phyloP scores from a whole-genome alignment of 2,797 vertebrate species.

The Parambassis ranga region DNA sequence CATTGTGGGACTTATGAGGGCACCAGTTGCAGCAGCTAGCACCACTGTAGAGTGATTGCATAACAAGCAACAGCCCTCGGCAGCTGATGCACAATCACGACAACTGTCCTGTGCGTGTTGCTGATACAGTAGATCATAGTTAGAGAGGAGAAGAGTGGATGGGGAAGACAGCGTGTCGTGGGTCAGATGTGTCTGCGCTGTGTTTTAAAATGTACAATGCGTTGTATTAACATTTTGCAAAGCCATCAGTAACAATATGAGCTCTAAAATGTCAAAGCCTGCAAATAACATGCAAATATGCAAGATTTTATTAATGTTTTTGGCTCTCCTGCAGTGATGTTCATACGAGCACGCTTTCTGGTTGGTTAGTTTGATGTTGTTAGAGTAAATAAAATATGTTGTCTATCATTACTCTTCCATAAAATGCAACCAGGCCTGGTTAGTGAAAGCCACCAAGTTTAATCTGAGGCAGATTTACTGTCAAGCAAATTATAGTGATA shows the following conservation, averaged over 20 bases:
- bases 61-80: slow-evolving; percentile 55
- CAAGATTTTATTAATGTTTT: neutral
- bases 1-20: neutral
- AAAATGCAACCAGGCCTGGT: neutral
- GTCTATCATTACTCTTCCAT: neutral
- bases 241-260: neutral
- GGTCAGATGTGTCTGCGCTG: slow-evolving; percentile 22
- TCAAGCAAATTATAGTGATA: slow-evolving; percentile 9
- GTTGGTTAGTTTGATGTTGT: too few relatives aligned
- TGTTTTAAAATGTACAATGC: slow-evolving; percentile 17
- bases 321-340: neutral
- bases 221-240: slow-evolving; percentile 13
- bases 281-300: neutral
- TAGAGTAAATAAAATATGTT: too few relatives aligned
- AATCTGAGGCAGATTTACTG: slow-evolving; percentile 21
- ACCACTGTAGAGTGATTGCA: slow-evolving; percentile 42
- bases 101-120: slow-evolving; percentile 55
- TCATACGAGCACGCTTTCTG: neutral
- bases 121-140: slow-evolving; percentile 48
- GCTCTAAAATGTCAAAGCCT: neutral
- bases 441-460: neutral
- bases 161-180: slow-evolving; percentile 23
- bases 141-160: slow-evolving; percentile 32
- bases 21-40: neutral
- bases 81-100: slow-evolving; percentile 42